Evolutionary conservation across 1,140 invertebrate species (phyloP).

Genomic region (Lepidurus arcticus): DNA sequence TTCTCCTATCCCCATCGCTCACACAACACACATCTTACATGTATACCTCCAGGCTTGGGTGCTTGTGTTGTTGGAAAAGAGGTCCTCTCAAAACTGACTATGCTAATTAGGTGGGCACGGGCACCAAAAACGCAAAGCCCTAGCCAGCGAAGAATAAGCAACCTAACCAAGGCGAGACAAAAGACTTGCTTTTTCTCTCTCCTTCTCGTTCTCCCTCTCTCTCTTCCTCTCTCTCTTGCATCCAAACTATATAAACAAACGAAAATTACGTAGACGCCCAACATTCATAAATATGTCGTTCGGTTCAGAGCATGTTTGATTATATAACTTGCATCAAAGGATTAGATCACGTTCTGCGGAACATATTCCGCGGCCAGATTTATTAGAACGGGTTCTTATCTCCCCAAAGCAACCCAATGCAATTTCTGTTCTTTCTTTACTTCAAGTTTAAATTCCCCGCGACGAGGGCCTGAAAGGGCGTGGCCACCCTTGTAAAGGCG

Average conservation of each 20-base stretch:
- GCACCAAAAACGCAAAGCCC: constrained; percentile 20
- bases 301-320: background rate
- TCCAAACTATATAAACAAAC: background rate
- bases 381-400: background rate
- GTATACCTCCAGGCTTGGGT: constrained; percentile 12
- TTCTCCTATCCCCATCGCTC: constrained; percentile 13
- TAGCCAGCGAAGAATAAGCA: background rate
- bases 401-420: too few relatives aligned
- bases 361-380: background rate
- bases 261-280: constrained; percentile 18
- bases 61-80: background rate
- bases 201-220: background rate
- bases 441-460: background rate
- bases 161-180: background rate
- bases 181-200: constrained; percentile 7
- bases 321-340: background rate
- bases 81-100: constrained; percentile 17
- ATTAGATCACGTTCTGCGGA: background rate
- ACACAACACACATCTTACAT: background rate
- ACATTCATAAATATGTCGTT: constrained; percentile 19
- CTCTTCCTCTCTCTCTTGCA: background rate
- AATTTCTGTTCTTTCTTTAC: background rate
- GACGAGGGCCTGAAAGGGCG: background rate
- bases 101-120: constrained; percentile 20
- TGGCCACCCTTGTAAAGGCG: background rate